Evolutionary conservation across 1,140 invertebrate species (phyloP), one percentile per base, ranked within the genome.

Genomic region (Heliconius himera): DNA sequence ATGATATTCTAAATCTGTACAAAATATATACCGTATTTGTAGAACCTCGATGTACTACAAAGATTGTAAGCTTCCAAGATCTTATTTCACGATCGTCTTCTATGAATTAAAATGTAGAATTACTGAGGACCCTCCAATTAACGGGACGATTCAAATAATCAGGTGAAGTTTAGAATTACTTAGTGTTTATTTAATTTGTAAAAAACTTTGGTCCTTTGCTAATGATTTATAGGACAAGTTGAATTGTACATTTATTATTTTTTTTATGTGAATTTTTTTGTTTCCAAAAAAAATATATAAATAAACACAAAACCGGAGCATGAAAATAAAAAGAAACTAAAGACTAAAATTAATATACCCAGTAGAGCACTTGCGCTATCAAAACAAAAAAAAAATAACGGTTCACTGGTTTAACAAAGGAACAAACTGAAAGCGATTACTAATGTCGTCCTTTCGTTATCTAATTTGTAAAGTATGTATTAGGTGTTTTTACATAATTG

Each of bases 111-210:
- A 80, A 80, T 54, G 41, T 49, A 6, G 73, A 76, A 70, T 80
- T 76, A 74, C 72, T 41, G 56, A 56, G 75, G 79, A 71, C 78
- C 79, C 81, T 76, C 75, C 78, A 82, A 82, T 79, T 82, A 79
- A 79, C n/a, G 70, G n/a, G 78, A 76, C 20, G 75, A 79, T 75
- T 79, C 54, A 77, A 82, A 79, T 79, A 79, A 79, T 82, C 77
- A 77, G 74, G 26, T 74, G 26, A 56, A 51, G 79, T 29, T 3
- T 29, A 33, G 4, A 33, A 33, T 33, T 33, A 33, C 33, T 33
- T 6, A 33, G 33, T 33, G 4, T 2, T 33, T 33, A 33, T 33
- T 33, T 33, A 33, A 33, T 33, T 33, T 33, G 33, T 33, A 33
- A 33, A n/a, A 33, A 33, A 33, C 33, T 33, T 33, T 33, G 4